phyloP scores from a whole-genome alignment of 2,113 vertebrate genomes.

The Acrocephalus arundinaceus region DNA sequence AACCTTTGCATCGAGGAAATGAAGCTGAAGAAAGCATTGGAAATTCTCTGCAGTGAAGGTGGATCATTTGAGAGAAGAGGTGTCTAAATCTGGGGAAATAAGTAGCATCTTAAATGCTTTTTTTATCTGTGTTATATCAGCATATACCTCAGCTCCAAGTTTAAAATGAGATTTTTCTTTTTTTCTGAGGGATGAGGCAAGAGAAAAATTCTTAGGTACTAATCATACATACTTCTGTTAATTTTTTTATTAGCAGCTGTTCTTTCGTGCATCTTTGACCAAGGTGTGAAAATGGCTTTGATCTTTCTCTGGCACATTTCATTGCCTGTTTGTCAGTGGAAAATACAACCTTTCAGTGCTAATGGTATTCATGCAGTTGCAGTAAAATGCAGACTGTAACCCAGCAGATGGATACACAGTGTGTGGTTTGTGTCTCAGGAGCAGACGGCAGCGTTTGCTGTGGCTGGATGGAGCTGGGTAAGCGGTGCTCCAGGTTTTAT shows the following conservation, averaged over 20 bases:
- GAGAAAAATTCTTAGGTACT: accelerated
- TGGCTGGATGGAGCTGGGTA: not conserved
- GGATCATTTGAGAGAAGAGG: not conserved
- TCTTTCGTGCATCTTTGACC: not conserved
- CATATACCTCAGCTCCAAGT: not conserved
- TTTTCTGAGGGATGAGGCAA: not conserved
- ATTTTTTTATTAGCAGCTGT: not conserved
- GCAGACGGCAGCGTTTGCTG: not conserved
- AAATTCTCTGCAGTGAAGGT: not conserved
- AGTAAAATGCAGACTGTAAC: not conserved
- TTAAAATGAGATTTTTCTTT: not conserved
- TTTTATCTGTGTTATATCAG: not conserved
- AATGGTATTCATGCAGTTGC: not conserved
- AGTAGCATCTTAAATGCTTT: not conserved
- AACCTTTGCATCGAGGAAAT: not conserved
- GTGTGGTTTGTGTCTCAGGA: not conserved
- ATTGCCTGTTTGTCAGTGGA: not conserved
- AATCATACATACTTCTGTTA: not conserved
- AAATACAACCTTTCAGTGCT: not conserved
- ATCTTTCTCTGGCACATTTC: not conserved
- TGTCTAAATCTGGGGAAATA: not conserved
- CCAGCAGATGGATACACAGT: not conserved
- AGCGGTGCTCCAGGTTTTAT: not conserved
- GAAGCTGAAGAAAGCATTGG: not conserved
- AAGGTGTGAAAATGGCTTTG: not conserved